These are phyloP conservation scores for Chymomyza caudatula DNA, from an alignment of 2,888 invertebrate species.

Conservation along the genomic window DNA sequence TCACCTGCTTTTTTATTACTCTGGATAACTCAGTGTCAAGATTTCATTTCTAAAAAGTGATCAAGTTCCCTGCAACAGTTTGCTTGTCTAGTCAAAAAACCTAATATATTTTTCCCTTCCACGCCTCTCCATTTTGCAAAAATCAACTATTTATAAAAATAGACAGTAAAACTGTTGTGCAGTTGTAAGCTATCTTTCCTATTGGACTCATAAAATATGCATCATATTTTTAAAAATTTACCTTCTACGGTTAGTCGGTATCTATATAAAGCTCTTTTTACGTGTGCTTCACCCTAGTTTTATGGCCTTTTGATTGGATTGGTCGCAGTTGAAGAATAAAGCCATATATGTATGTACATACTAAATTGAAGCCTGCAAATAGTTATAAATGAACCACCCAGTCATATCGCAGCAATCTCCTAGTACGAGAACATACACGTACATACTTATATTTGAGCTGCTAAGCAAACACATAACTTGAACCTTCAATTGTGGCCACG, in stretches of 20 bases:
- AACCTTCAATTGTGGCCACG: neutral
- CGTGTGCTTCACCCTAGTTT: neutral
- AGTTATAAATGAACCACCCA: neutral
- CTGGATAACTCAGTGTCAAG: too few relatives aligned
- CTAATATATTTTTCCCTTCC: neutral
- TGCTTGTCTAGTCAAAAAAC: neutral
- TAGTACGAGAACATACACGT: neutral
- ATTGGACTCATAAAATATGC: neutral
- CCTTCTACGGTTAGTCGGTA: neutral
- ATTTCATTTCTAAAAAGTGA: too few relatives aligned
- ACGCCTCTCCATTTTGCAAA: neutral
- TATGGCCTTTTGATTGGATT: neutral
- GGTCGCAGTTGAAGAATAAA: neutral
- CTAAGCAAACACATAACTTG: neutral
- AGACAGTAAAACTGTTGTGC: neutral
- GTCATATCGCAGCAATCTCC: neutral
- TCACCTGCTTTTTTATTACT: too few relatives aligned
- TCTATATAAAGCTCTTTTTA: neutral
- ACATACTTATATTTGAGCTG: conserved; percentile 3
- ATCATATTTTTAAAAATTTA: neutral
- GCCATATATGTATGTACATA: neutral
- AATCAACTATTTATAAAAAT: neutral
- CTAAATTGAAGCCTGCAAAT: too few relatives aligned
- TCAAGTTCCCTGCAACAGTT: too few relatives aligned
- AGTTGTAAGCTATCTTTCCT: neutral